These are phyloP conservation scores for Halictus quadricinctus DNA, from an alignment of 2,888 invertebrate genomes.

Conservation along the genomic window DNA sequence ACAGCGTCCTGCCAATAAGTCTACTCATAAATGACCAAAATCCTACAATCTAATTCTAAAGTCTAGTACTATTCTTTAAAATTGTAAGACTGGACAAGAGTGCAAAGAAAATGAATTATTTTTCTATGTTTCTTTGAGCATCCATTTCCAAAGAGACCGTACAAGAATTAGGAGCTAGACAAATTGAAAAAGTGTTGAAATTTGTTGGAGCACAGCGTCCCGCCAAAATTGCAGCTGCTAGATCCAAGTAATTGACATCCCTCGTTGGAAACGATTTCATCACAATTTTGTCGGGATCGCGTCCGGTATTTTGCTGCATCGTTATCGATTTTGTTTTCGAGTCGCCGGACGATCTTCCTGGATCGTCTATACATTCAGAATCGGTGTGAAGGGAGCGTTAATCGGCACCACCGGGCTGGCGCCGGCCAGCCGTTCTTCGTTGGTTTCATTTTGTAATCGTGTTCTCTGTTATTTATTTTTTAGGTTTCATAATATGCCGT, in stretches of 20 bases:
- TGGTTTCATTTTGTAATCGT: slow-evolving; percentile 74
- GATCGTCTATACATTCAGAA: background rate
- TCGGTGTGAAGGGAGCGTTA: background rate
- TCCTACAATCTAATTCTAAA: no score
- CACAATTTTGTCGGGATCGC: background rate
- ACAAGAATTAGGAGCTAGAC: background rate
- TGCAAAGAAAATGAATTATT: background rate
- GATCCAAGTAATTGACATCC: background rate
- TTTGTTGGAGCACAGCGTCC: background rate
- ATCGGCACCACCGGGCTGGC: slow-evolving; percentile 5
- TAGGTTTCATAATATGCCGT: slow-evolving; percentile 82
- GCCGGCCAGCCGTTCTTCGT: slow-evolving; percentile 26
- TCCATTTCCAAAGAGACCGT: background rate
- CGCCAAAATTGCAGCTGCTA: no score
- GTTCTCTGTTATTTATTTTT: slow-evolving; percentile 80
- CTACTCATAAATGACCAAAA: no score
- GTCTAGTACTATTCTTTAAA: no score
- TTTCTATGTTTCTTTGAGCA: background rate
- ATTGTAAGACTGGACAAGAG: no score
- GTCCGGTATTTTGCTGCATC: background rate
- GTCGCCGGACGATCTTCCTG: background rate
- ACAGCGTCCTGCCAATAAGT: no score
- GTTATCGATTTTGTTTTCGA: background rate
- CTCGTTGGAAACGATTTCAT: background rate
- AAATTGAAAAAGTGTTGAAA: background rate